These are phyloP conservation scores for Polylopha cassiicola DNA, from an alignment of 2,888 invertebrate genomes.

Conservation along the genomic window DNA sequence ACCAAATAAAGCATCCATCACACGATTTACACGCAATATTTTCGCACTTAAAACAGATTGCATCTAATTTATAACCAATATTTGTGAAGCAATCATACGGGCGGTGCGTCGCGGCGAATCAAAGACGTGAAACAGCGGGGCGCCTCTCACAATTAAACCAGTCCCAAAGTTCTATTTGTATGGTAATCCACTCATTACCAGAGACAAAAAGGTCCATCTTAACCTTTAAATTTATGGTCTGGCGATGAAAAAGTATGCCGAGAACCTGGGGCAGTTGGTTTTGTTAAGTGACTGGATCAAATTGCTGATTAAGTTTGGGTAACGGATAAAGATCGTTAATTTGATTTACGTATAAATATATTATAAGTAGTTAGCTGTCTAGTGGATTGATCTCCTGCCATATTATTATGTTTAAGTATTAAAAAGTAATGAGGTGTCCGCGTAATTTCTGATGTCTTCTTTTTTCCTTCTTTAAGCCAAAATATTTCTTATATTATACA, in stretches of 20 bases:
- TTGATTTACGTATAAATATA: neutral
- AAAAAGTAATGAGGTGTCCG: no score
- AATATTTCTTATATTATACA: no score
- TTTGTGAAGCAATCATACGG: slow-evolving; percentile 21
- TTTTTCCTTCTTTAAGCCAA: no score
- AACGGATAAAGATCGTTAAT: neutral
- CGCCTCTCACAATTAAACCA: slow-evolving; percentile 65
- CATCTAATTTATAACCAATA: no score
- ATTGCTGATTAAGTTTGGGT: slow-evolving; percentile 7
- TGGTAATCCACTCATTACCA: slow-evolving; percentile 73
- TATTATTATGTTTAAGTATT: no score
- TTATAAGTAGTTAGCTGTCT: no score
- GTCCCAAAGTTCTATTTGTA: slow-evolving; percentile 69
- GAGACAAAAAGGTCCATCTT: slow-evolving; percentile 58
- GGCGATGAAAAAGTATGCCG: slow-evolving; percentile 26
- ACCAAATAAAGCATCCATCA: no score
- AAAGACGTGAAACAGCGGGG: slow-evolving; percentile 65
- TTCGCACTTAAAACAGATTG: no score
- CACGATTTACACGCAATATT: no score
- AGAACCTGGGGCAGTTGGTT: slow-evolving; percentile 14
- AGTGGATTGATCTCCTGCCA: no score
- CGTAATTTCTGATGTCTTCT: no score
- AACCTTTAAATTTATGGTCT: slow-evolving; percentile 46
- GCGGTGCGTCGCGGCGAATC: slow-evolving; percentile 49
- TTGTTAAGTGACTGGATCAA: slow-evolving; percentile 1